Evolutionary conservation across 1,140 invertebrate genomes (phyloP).

Genomic region (Eriocheir sinensis): DNA sequence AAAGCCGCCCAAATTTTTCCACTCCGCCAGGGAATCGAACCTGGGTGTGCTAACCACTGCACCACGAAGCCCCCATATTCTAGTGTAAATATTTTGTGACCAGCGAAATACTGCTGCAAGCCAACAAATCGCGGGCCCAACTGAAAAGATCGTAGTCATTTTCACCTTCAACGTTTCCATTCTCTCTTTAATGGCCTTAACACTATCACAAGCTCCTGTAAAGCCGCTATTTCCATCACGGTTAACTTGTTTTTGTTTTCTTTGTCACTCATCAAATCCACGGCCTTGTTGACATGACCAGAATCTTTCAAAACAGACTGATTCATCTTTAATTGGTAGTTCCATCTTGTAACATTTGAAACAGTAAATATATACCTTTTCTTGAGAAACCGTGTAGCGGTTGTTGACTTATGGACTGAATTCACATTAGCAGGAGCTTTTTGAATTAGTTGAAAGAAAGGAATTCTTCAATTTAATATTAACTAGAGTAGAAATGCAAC

Average conservation of each 20-base stretch:
- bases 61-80: too few species aligned
- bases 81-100: too few species aligned
- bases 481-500: too few species aligned
- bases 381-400: constrained; percentile 30
- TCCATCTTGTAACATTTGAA: constrained; percentile 25
- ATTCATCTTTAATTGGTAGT: neutral
- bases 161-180: neutral
- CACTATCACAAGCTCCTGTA: constrained; percentile 37
- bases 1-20: too few species aligned
- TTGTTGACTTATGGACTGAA: constrained; percentile 34
- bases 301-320: constrained; percentile 24
- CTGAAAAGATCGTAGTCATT: constrained; percentile 15
- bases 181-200: constrained; percentile 27
- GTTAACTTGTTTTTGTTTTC: constrained; percentile 45
- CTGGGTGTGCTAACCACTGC: too few species aligned
- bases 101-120: constrained; percentile 29
- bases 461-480: neutral
- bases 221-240: neutral
- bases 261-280: constrained; percentile 30
- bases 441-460: constrained; percentile 33
- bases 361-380: constrained; percentile 21
- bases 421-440: constrained; percentile 40
- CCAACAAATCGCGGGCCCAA: constrained; percentile 28
- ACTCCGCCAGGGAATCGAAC: too few species aligned
- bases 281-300: constrained; percentile 41